Conservation (phyloP, 2,888 invertebrate species). For the Ennomos quercinarius region DNA sequence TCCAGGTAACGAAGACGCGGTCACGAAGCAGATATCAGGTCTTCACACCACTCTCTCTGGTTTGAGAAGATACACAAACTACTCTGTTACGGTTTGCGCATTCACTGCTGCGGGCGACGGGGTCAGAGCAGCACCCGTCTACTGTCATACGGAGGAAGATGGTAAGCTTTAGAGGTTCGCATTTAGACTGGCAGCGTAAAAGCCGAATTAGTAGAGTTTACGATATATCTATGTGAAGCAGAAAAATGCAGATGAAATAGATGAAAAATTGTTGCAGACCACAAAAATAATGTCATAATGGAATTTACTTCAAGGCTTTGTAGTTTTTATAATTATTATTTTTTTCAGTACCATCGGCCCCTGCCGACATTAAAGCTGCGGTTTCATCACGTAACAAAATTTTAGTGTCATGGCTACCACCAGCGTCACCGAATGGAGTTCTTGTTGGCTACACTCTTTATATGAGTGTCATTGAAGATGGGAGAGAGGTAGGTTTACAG, state of each 20-base stretch:
- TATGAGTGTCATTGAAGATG: slow-evolving; percentile 92
- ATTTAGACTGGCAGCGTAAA: too few relatives aligned
- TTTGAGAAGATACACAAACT: slow-evolving; percentile 94
- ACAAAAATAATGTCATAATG: too few relatives aligned
- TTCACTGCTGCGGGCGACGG: slow-evolving; percentile 96
- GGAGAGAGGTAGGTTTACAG: slow-evolving; percentile 80
- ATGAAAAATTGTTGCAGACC: too few relatives aligned
- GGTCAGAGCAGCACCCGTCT: slow-evolving; percentile 92
- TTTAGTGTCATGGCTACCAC: slow-evolving; percentile 95
- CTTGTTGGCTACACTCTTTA: slow-evolving; percentile 94
- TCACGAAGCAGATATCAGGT: slow-evolving; percentile 90
- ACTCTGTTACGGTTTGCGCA: slow-evolving; percentile 95
- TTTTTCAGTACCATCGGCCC: slow-evolving; percentile 94
- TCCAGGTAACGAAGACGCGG: slow-evolving; percentile 90
- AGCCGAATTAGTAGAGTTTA: too few relatives aligned
- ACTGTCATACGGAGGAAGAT: slow-evolving; percentile 95
- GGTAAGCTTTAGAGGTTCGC: slow-evolving; percentile 76
- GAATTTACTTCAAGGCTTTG: not conserved
- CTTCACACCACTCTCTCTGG: slow-evolving; percentile 90
- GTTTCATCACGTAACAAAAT: slow-evolving; percentile 94
- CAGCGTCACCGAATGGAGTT: slow-evolving; percentile 92
- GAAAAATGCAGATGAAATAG: too few relatives aligned
- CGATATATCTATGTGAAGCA: too few relatives aligned
- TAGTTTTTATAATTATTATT: slow-evolving; percentile 40
- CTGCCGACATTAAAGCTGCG: slow-evolving; percentile 95